Base-by-base conservation (phyloP, 2,888 invertebrate genomes). In the Drosophila monieri region DNA sequence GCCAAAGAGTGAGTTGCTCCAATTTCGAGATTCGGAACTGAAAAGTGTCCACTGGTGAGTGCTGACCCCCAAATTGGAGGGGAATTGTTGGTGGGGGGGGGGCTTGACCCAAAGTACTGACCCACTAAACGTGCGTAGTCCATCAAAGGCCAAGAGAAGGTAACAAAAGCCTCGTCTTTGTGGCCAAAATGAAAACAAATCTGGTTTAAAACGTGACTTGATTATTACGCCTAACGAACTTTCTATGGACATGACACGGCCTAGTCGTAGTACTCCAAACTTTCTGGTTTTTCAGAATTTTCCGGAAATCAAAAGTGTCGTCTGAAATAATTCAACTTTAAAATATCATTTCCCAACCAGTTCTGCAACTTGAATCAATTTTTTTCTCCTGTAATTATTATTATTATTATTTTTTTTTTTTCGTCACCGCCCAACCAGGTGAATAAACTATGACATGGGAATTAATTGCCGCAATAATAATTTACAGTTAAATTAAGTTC, bases 171-270 rank as follows among this genome's bases (percentile, higher is more conserved):
- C 12, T 8, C 15, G 6, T 3, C 15, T 35, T 6, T 18, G 6
- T 30, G 49, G 54, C 35, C 10, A 12, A 30, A 64, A 65, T 44
- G 53, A 65, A 65, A 56, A 47, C 44, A 71, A 76, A 79, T 85
- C 84, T 80, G 84, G 86, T 70, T 80, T 80, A 70, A 66, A 74
- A 80, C 86, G 75, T 80, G 80, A 75, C 84, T 84, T 73, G 80
- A 75, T 77, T 80, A 86, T 85, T 83, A 85, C 73, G 86, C 75
- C 84, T 80, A 80, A 80, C 60, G 69, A 80, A 80, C 80, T 80
- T 80, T 80, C 80, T 86, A 77, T 74, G 66, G 61, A 56, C 15
- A 27, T 61, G 21, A 62, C 15, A 27, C 61, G 57, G 56, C 60
- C 69, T 18, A 18, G 18, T 35, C 35, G 12, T 43, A 10, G 14